These are phyloP conservation scores for Aphaenogaster rudis DNA, from an alignment of 1,140 invertebrate species.

Conservation along the genomic window DNA sequence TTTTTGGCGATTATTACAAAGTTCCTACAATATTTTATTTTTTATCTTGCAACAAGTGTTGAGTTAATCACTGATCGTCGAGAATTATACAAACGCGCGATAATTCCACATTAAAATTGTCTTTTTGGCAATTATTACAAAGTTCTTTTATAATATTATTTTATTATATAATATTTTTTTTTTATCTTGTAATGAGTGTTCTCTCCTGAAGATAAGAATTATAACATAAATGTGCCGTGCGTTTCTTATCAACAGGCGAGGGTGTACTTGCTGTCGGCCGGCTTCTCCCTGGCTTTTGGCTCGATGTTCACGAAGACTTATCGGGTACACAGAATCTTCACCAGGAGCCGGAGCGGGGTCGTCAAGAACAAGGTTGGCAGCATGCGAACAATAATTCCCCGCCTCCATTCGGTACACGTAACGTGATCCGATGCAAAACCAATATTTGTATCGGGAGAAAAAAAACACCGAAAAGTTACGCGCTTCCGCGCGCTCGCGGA, in stretches of 20 bases:
- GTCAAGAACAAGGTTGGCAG: constrained; percentile 89
- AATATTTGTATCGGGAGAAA: constrained; percentile 6
- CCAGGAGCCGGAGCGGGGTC: constrained; percentile 89
- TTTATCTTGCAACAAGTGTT: not conserved
- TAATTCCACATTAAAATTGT: not conserved
- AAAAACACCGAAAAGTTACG: not conserved
- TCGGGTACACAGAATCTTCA: constrained; percentile 95
- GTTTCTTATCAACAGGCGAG: constrained; percentile 90
- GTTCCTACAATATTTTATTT: no score
- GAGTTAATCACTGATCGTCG: not conserved
- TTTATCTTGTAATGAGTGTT: not conserved
- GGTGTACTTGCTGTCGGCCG: constrained; percentile 95
- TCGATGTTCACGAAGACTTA: constrained; percentile 97
- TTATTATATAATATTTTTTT: no score
- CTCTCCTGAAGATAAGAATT: not conserved
- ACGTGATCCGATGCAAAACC: constrained; percentile 1
- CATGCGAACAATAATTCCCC: constrained; percentile 28
- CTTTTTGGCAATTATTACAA: not conserved
- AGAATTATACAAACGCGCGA: not conserved
- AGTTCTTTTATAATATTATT: not conserved
- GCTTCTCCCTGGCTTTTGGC: constrained; percentile 95
- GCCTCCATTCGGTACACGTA: not conserved
- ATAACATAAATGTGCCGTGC: constrained; percentile 12
- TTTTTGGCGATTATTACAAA: not conserved
- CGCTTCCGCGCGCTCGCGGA: not conserved